Percentiles rank a stretch among this genome's conserved stretches.
phyloP scores from a whole-genome alignment of 2,888 invertebrate genomes.

The Sabatieria punctata region DNA sequence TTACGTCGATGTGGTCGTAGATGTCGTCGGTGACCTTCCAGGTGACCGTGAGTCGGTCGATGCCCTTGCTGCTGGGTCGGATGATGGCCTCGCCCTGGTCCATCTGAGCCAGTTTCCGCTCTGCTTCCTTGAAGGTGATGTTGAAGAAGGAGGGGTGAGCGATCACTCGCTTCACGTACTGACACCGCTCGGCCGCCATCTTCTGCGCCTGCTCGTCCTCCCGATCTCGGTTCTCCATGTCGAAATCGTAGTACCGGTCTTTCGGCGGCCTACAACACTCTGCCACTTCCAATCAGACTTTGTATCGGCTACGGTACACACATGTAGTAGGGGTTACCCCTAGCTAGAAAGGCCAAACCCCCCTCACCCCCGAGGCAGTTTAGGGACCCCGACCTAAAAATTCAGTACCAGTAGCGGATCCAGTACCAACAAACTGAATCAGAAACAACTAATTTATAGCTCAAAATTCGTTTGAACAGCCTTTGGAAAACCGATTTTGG shows the following conservation, averaged over 20 bases:
- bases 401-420: no score
- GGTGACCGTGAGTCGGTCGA: constrained; percentile 85
- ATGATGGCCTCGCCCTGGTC: constrained; percentile 93
- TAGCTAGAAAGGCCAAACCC: no score
- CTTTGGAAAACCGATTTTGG: no score
- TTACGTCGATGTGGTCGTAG: constrained; percentile 85
- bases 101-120: constrained; percentile 70
- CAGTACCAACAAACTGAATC: no score
- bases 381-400: no score
- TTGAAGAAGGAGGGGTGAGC: constrained; percentile 95
- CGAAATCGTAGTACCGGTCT: constrained; percentile 77
- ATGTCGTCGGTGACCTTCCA: constrained; percentile 94
- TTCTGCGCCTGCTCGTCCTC: constrained; percentile 55
- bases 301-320: no score
- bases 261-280: constrained; percentile 54
- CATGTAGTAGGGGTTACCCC: no score
- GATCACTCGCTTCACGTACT: constrained; percentile 85
- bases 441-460: no score
- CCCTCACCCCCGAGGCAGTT: no score
- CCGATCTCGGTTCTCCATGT: constrained; percentile 57
- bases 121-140: constrained; percentile 76
- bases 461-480: no score
- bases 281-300: neutral
- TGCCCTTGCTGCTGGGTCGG: constrained; percentile 87
- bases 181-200: constrained; percentile 51